These are phyloP conservation scores for Polypterus bichir DNA, from an alignment of 2,113 vertebrate species.

Conservation along the genomic window DNA sequence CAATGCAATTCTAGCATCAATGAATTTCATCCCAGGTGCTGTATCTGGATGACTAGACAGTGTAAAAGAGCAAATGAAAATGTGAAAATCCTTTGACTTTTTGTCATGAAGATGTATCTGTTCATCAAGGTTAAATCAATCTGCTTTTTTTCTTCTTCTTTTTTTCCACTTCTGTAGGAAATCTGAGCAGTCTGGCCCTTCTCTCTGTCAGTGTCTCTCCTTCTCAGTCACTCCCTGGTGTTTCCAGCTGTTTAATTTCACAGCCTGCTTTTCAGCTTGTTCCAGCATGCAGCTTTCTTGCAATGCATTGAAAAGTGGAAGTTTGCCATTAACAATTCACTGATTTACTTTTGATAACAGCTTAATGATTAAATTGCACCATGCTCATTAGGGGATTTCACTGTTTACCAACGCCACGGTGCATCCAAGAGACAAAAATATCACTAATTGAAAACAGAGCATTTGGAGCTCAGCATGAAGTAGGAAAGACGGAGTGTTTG, in stretches of 20 bases:
- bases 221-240: too few relatives aligned
- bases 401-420: constrained; percentile 20
- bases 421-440: constrained; percentile 18
- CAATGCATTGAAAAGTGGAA: constrained; percentile 5
- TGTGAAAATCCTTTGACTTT: too few relatives aligned
- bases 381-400: constrained; percentile 8
- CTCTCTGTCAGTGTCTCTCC: too few relatives aligned
- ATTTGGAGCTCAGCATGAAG: constrained; percentile 15
- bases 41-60: too few relatives aligned
- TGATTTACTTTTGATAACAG: constrained; percentile 10
- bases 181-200: too few relatives aligned
- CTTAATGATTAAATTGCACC: constrained; percentile 17
- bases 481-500: constrained; percentile 10
- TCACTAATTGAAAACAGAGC: constrained; percentile 16
- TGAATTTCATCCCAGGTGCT: too few relatives aligned
- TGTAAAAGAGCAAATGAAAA: too few relatives aligned
- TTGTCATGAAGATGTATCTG: too few relatives aligned
- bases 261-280: neutral
- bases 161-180: too few relatives aligned
- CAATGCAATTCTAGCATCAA: too few relatives aligned
- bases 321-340: neutral
- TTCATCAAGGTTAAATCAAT: too few relatives aligned
- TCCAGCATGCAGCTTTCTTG: constrained; percentile 1
- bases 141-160: too few relatives aligned
- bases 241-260: constrained; percentile 2